Evolutionary conservation across 1,140 invertebrate species (phyloP).

Genomic region (Limonius californicus): DNA sequence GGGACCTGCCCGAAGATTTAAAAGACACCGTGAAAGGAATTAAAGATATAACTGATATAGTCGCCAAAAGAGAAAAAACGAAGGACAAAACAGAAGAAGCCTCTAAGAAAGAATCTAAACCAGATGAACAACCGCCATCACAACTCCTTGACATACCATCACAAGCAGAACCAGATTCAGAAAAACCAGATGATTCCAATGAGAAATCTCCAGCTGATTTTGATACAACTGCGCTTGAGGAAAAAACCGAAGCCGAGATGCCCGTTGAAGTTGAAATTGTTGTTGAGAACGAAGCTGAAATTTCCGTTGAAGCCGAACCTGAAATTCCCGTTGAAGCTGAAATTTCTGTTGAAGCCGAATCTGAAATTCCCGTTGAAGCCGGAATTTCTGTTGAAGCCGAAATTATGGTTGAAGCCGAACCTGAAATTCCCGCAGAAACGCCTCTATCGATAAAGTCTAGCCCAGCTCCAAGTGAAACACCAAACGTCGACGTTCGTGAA

Average conservation of each 20-base stretch:
- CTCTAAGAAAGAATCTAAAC: neutral
- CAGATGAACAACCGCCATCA: no score
- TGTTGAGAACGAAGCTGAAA: no score
- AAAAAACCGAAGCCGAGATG: no score
- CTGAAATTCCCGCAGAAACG: no score
- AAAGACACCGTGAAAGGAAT: slow-evolving; percentile 29
- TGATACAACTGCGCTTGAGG: no score
- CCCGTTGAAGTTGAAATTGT: no score
- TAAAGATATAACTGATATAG: slow-evolving; percentile 34
- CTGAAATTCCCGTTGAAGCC: neutral
- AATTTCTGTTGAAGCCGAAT: neutral
- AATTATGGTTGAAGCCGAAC: neutral
- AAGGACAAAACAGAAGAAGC: neutral
- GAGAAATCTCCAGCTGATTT: no score
- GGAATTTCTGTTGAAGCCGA: neutral
- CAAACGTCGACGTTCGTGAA: neutral
- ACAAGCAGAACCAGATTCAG: neutral
- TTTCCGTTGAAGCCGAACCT: neutral
- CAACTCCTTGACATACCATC: no score
- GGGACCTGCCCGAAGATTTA: slow-evolving; percentile 26
- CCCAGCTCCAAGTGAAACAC: neutral
- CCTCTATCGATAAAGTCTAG: no score
- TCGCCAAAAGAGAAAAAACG: slow-evolving; percentile 9
- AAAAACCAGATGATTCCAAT: neutral
- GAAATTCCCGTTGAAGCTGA: neutral